Conservation (phyloP, 2,113 vertebrate genomes). For the Plotosus lineatus region DNA sequence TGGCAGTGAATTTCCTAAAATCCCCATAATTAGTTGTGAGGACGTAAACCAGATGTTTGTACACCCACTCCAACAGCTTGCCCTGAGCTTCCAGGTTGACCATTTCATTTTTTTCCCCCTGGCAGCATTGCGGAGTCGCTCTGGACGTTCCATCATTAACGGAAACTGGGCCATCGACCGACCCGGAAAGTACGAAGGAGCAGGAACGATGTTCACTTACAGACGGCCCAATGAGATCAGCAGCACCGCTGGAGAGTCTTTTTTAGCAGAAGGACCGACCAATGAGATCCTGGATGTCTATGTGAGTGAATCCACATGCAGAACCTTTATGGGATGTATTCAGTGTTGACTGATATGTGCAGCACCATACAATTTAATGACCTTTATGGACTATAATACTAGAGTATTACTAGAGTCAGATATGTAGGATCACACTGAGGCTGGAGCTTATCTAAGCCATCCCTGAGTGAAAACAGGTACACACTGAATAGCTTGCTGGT, state of each 20-base stretch:
- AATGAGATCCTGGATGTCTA: slow-evolving; percentile 93
- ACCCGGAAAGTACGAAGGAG: slow-evolving; percentile 90
- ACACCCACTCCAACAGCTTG: background rate
- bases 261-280: slow-evolving; percentile 91
- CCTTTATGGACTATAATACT: no score
- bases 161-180: slow-evolving; percentile 97
- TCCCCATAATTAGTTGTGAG: background rate
- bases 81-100: background rate
- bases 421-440: no score
- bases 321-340: background rate
- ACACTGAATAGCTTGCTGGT: no score
- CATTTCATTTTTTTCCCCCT: background rate
- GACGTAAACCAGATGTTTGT: slow-evolving; percentile 9
- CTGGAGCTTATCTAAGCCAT: no score
- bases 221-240: slow-evolving; percentile 94
- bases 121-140: slow-evolving; percentile 85
- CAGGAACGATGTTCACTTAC: slow-evolving; percentile 93
- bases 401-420: no score
- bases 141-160: slow-evolving; percentile 90
- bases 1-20: background rate
- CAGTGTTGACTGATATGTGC: background rate
- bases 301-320: slow-evolving; percentile 73
- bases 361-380: background rate
- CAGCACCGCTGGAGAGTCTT: slow-evolving; percentile 90
- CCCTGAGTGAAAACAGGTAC: no score